Percentiles rank a stretch among this genome's conserved stretches.
These are phyloP conservation scores for Ceyx melanurus DNA, from an alignment of 2,113 vertebrate genomes.

Conservation along the genomic window DNA sequence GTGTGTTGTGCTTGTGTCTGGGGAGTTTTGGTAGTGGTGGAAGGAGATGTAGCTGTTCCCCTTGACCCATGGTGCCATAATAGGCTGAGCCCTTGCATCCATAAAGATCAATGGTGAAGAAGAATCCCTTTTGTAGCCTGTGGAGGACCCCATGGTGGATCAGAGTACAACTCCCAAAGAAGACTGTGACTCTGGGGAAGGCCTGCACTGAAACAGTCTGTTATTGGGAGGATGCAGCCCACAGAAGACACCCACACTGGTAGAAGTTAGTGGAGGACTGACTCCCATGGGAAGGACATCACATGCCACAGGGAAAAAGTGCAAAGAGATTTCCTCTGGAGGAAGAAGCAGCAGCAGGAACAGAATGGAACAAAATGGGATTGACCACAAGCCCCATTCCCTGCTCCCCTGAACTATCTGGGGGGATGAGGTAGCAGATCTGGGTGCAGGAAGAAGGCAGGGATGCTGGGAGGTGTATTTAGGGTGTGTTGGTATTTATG, in stretches of 20 bases:
- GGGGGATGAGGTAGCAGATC: background rate
- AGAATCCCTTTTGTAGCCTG: background rate
- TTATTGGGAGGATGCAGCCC: background rate
- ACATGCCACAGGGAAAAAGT: background rate
- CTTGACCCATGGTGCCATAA: background rate
- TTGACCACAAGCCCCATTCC: background rate
- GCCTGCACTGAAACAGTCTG: background rate
- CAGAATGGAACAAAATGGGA: background rate
- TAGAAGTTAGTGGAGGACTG: background rate
- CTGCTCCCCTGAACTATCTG: background rate
- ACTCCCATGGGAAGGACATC: background rate
- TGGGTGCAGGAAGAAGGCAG: background rate
- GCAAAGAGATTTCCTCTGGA: background rate
- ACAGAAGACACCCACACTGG: background rate
- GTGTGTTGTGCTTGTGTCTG: background rate
- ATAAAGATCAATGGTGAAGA: background rate
- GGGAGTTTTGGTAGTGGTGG: background rate
- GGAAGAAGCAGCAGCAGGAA: background rate
- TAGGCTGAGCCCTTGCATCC: background rate
- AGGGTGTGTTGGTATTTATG: background rate
- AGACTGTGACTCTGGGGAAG: too few species aligned
- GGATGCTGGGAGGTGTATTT: background rate
- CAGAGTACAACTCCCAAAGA: background rate
- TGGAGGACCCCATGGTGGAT: background rate
- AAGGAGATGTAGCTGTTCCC: background rate